A percentile compares a stretch with the other conserved stretches of the same genome.
Evolutionary conservation across 2,113 vertebrate species (phyloP).

Genomic region (Grallaria varia): DNA sequence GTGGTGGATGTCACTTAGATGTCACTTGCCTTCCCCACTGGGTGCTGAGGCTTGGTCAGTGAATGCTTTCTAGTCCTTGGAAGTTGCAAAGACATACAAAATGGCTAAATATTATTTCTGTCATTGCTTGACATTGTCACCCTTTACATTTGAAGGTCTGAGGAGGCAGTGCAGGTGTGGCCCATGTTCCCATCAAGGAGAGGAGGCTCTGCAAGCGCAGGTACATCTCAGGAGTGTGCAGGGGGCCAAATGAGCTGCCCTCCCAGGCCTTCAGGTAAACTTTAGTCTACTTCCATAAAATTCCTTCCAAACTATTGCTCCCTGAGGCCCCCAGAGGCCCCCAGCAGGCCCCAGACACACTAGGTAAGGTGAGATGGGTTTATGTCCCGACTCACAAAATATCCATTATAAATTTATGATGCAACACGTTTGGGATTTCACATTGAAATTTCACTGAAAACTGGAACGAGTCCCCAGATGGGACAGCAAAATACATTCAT

Average conservation of each 20-base stretch:
- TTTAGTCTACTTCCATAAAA: neutral
- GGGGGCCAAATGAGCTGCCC: neutral
- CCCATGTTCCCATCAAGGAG: neutral
- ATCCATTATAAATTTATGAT: neutral
- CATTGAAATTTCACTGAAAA: neutral
- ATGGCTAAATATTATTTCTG: neutral
- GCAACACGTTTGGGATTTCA: neutral
- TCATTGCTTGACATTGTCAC: neutral
- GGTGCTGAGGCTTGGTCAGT: neutral
- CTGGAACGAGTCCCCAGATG: neutral
- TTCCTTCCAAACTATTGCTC: neutral
- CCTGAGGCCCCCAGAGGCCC: neutral
- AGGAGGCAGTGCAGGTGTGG: neutral
- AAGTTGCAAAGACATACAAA: neutral
- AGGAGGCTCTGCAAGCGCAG: neutral
- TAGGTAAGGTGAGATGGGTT: neutral
- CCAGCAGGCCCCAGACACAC: neutral
- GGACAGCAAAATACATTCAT: neutral
- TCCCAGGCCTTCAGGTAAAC: neutral
- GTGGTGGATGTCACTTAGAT: neutral
- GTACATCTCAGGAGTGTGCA: neutral
- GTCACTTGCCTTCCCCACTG: neutral
- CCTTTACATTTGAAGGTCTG: neutral
- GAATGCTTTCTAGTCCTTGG: neutral
- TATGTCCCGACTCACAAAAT: neutral